Percentiles rank a stretch among this genome's conserved stretches.
Conservation (phyloP, 2,888 invertebrate genomes). For the Tuberolachnus salignus region DNA sequence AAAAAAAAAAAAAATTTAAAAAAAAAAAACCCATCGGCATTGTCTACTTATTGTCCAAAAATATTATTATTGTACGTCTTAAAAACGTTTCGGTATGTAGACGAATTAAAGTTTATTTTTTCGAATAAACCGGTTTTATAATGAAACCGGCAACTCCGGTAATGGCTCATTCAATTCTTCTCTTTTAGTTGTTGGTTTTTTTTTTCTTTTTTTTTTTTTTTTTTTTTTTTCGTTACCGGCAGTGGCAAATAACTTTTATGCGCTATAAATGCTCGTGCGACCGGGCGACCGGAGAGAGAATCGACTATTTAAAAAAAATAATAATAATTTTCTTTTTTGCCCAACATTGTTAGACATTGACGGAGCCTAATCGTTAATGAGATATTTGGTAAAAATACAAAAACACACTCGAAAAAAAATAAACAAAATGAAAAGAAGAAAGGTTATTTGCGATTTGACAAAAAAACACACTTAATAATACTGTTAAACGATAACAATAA, state of each 20-base stretch:
- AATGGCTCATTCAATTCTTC: conserved; percentile 44
- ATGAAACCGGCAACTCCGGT: neutral
- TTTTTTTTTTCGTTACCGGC: neutral
- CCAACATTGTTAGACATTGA: conserved; percentile 39
- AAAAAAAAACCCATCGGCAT: neutral
- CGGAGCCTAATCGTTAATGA: conserved; percentile 24
- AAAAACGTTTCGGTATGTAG: conserved; percentile 26
- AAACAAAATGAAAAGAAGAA: neutral
- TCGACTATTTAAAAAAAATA: conserved; percentile 12
- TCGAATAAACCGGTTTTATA: conserved; percentile 30
- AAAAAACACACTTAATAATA: conserved; percentile 27
- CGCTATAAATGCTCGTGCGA: too few relatives aligned
- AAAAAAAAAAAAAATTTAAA: too few relatives aligned
- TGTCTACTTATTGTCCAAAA: conserved; percentile 31
- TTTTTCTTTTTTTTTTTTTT: neutral
- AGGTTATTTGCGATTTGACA: conserved; percentile 31
- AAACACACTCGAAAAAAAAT: neutral
- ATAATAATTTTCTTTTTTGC: too few relatives aligned
- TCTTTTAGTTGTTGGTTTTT: neutral
- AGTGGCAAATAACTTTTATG: conserved; percentile 12
- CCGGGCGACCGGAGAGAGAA: neutral
- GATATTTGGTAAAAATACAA: neutral
- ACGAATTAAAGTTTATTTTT: conserved; percentile 35
- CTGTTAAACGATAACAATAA: too few relatives aligned
- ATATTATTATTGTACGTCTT: neutral